Evolutionary conservation across 2,888 invertebrate species (phyloP), one percentile per base, ranked within the genome.

Genomic region (Eilema sororculum): DNA sequence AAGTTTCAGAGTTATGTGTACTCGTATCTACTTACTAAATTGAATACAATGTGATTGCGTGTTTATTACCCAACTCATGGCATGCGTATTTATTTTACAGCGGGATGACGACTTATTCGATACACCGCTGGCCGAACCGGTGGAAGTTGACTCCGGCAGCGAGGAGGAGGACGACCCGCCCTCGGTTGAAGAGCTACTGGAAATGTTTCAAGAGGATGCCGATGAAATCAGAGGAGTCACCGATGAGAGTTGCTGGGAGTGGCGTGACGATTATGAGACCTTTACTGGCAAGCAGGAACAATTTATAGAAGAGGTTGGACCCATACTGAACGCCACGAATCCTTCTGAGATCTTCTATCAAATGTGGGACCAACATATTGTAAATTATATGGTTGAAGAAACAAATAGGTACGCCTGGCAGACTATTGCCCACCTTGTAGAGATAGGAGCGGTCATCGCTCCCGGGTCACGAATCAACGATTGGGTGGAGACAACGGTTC

Each of bases 291-390:
- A 30, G 52, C 30, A 20, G 24, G 61, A 61, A 61, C 13, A 16
- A 24, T 61, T 67, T 22, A 4, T 0, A 30, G 24, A 67, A 67
- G 60, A 13, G 28, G 57, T 62, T 68, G 68, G 65, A 13, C 65
- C 69, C 12, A 65, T 10, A 52, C 52, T 65, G 24, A n/a, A 46
- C 3, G 60, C n/a, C n/a, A 69, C 52, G 2, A 13, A 22, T 4
- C 65, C 65, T 2, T 33, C 60, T 12, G 69, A 33, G 6, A 59
- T 69, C 24, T 69, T 65, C 25, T 16, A 3, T 4, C 46, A 59
- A 20, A 3, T 69, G 20, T 69, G 46, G 59, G 60, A 69, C 60
- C 30, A 65, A 20, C 28, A 22, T 37, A 28, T 64, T 41, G 12
- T 69, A 25, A 28, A 64, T 9, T 13, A 16, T 13, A 58, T 58